phyloP scores from a whole-genome alignment of 37 sponge, comb jelly and placozoan genomes.

The Beroe forskalii region DNA sequence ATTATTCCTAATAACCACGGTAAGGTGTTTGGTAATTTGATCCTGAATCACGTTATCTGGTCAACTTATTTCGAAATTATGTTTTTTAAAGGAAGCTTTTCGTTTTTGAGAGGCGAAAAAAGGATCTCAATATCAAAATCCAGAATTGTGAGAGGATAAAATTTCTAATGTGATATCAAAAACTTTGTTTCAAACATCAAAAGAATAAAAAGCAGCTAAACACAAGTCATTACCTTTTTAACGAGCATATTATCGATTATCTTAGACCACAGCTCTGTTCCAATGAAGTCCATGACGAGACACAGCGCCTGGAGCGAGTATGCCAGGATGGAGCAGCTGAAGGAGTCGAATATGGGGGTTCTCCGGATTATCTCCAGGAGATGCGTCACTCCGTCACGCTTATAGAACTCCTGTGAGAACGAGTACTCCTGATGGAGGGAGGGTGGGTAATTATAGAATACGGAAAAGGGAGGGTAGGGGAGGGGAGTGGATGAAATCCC shows the following conservation, averaged over 20 bases:
- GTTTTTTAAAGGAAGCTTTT: too few species aligned
- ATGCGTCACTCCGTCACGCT: neutral
- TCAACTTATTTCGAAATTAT: too few species aligned
- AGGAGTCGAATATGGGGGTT: constrained; percentile 18
- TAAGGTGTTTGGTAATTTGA: too few species aligned
- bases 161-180: too few species aligned
- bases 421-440: constrained; percentile 10
- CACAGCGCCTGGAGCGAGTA: constrained; percentile 22
- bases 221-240: constrained; percentile 37
- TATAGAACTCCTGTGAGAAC: constrained; percentile 45
- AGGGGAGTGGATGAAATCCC: too few species aligned
- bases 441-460: neutral
- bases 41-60: too few species aligned
- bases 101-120: too few species aligned
- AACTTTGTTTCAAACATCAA: neutral
- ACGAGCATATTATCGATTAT: constrained; percentile 36
- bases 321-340: constrained; percentile 50
- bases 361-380: constrained; percentile 36
- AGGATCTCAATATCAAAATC: too few species aligned
- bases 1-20: too few species aligned
- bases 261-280: constrained; percentile 43
- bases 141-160: too few species aligned
- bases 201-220: too few species aligned
- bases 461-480: too few species aligned
- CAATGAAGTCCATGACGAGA: constrained; percentile 36